phyloP scores from a whole-genome alignment of 2,797 vertebrate species.

The Danionella dracula region DNA sequence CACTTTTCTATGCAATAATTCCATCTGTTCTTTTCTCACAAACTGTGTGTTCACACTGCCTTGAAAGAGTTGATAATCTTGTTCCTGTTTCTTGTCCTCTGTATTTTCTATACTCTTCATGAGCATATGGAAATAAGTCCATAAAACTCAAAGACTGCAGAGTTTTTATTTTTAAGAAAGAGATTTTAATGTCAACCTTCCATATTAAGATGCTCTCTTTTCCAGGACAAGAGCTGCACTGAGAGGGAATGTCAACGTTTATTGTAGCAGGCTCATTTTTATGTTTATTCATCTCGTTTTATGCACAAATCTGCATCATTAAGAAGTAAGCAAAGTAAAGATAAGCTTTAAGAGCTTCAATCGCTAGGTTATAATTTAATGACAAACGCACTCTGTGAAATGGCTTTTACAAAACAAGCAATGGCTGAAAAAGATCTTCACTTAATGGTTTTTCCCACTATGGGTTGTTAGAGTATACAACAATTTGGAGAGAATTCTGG shows the following conservation, averaged over 20 bases:
- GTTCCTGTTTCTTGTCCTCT: slow-evolving; percentile 61
- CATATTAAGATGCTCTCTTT: not conserved
- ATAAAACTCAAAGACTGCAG: slow-evolving; percentile 20
- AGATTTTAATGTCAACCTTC: not conserved
- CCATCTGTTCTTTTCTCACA: slow-evolving; percentile 48
- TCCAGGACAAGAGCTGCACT: too few relatives aligned
- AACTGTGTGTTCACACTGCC: not conserved
- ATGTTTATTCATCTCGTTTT: too few relatives aligned
- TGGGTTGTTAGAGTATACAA: slow-evolving; percentile 25
- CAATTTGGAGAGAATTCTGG: slow-evolving; percentile 38
- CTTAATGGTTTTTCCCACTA: slow-evolving; percentile 36
- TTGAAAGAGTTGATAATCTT: too few relatives aligned
- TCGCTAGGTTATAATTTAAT: slow-evolving; percentile 13
- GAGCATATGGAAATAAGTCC: slow-evolving; percentile 59
- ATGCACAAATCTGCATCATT: too few relatives aligned
- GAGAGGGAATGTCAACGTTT: too few relatives aligned
- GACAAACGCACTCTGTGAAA: slow-evolving; percentile 20
- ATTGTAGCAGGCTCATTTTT: too few relatives aligned
- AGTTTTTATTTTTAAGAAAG: slow-evolving; percentile 14
- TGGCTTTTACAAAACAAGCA: slow-evolving; percentile 36
- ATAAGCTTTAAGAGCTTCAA: not conserved
- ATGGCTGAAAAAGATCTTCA: slow-evolving; percentile 35
- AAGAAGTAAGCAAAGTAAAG: not conserved
- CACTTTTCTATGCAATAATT: slow-evolving; percentile 35
- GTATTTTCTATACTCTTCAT: slow-evolving; percentile 61